Evolutionary conservation across 2,888 invertebrate genomes (phyloP), one percentile per base, ranked within the genome.

Genomic region (Epicampocera succincta): DNA sequence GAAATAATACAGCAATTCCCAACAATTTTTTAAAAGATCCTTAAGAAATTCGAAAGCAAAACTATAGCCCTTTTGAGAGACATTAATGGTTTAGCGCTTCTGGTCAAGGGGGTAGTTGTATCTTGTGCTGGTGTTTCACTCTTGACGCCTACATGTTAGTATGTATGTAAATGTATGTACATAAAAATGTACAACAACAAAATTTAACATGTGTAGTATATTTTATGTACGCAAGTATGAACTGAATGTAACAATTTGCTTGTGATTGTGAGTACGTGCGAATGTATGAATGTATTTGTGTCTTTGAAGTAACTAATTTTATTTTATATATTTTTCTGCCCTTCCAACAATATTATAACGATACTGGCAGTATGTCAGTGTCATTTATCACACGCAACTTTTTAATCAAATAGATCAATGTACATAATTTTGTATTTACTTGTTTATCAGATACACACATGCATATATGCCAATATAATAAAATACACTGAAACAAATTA

Each of bases 361-460:
- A 46, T 33, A 33, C 33, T 33, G 33, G 65, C 29, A 48, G 48
- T 48, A 33, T 56, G 42, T 63, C 48, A 38, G 86, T 82, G 87
- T 84, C 86, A 88, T 89, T 86, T 86, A 89, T 89, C 88, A 88
- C 88, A 88, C 86, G 87, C 87, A 87, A 88, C 87, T 87, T 87
- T 33, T 87, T 87, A 88, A 88, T 88, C 89, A 89, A 87, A 50
- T 86, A 85, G 52, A 52, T 65, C 69, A 69, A 76, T 60, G 25
- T 25, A 60, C 13, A 42, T 58, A 33, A 33, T 33, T 33, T 33
- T 33, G 9, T 9, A 33, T 33, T 33, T 33, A 33, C 9, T 33
- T 33, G 33, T 33, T 33, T 33, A 9, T 8, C 19, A 15, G 12
- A 12, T 52, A 3, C n/a, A n/a, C n/a, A n/a, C n/a, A n/a, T n/a